Evolutionary conservation across 2,888 invertebrate genomes (phyloP), one percentile per base, ranked within the genome.

Genomic region (Magallana nippona): DNA sequence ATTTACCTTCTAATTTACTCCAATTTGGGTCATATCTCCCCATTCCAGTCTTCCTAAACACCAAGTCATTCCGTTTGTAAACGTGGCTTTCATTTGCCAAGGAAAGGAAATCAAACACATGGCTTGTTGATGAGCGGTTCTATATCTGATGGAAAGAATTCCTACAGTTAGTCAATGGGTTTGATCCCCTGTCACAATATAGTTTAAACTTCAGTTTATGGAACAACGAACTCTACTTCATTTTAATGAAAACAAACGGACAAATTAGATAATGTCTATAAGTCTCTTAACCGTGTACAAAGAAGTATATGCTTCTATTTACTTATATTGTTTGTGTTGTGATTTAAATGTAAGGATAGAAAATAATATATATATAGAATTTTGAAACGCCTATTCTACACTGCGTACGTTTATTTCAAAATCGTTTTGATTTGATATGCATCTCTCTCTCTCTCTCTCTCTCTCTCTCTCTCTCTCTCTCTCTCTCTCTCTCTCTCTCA

Each of bases 1-100:
- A 71, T 71, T 71, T 71, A 71, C 71, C 71, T 27, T 71, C 32
- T 71, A 71, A 71, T 71, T 71, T 71, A 71, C 71, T 71, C 71
- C 71, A 71, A 71, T 71, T 71, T 71, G 22, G 71, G 71, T 71
- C 71, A 32, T 71, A 71, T 71, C 71, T 71, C 71, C 27, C 11
- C 71, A 71, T 71, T 71, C 71, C 71, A 27, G 27, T 71, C 27
- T 71, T 71, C 71, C 71, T 71, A 71, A 71, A 32, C 71, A 71
- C 71, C 32, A 71, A 71, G 32, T 71, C 22, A 71, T 27, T 22
- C 27, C 71, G 71, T 71, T 71, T 71, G 44, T 44, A 44, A 44
- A 71, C 71, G 27, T 71, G 32, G 27, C 27, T 32, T 27, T 71
- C 71, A 71, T 71, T 71, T 71, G 27, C 32, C 27, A 32, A 27